Evolutionary conservation across 2,888 invertebrate genomes (phyloP), one percentile per base, ranked within the genome.

Genomic region (Amphipyra berbera): DNA sequence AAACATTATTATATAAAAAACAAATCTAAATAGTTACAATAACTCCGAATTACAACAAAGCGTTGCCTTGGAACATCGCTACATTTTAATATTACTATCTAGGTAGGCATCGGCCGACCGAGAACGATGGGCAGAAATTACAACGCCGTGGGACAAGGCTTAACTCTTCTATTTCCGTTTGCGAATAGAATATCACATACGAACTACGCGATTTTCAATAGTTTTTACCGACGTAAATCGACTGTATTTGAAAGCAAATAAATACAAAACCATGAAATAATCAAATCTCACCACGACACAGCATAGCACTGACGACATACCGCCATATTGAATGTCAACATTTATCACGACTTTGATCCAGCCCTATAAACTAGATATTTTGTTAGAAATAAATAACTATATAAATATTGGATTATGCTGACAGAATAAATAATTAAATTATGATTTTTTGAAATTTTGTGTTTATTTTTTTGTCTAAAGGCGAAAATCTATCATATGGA

Each of bases 221-320:
- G 67, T 85, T 85, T 82, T 78, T 73, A 69, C 62, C 63, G 75
- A 82, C 77, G 59, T 69, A 80, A 80, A 79, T 76, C 57, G 58
- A 80, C 63, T 71, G 88, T 86, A 78, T 72, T 78, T 76, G 71
- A 65, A 83, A 80, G 88, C 88, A 86, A 82, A 78, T 84, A 80
- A 80, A 82, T 82, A 87, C 75, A 83, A 86, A 88, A 84, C 82
- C 77, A 88, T 82, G 79, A 88, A 92, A 88, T 90, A 87, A 91
- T 85, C 88, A 93, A 95, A 96, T 97, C 97, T 97, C 96, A 97
- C 97, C 98, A 97, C 97, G 97, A 97, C 97, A 97, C 97, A 97
- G 97, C 98, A 98, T 97, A 97, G 97, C 98, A 98, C 97, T 97
- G 97, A 97, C 97, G 97, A 97, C 97, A 97, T 97, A 97, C 97